Evolutionary conservation across 2,113 vertebrate species (phyloP).

Genomic region (Tamias sibiricus): DNA sequence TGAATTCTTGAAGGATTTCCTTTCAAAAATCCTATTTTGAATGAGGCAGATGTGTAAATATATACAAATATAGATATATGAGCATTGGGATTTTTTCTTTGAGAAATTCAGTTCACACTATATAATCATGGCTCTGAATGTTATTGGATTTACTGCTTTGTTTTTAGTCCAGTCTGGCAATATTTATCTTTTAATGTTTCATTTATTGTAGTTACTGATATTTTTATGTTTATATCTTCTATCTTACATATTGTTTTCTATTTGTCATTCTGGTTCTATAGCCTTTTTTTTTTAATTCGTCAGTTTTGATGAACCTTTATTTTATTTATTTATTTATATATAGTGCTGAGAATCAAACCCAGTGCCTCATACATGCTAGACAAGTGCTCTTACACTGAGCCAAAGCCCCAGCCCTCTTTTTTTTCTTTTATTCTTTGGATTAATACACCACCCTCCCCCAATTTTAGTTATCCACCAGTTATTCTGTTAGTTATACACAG

Average conservation of each 20-base stretch:
- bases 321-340: no score
- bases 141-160: not conserved
- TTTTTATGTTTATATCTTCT: not conserved
- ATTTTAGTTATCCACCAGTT: not conserved
- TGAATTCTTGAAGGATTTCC: constrained; percentile 2
- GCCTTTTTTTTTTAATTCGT: not conserved
- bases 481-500: not conserved
- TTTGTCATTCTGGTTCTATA: not conserved
- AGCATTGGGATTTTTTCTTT: not conserved
- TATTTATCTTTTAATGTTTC: constrained; percentile 15
- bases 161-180: not conserved
- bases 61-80: not conserved
- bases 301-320: no score
- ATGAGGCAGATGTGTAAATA: not conserved
- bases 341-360: no score
- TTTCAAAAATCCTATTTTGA: constrained; percentile 4
- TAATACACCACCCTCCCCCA: not conserved
- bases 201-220: not conserved
- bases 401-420: no score
- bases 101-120: not conserved
- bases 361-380: no score
- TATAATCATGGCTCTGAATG: not conserved
- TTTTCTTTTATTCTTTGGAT: not conserved
- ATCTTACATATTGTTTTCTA: not conserved
- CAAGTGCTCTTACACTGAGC: no score